A percentile compares a stretch with the other conserved stretches of the same genome.
Evolutionary conservation across 2,888 invertebrate species (phyloP).

Genomic region (Taenaris catops): DNA sequence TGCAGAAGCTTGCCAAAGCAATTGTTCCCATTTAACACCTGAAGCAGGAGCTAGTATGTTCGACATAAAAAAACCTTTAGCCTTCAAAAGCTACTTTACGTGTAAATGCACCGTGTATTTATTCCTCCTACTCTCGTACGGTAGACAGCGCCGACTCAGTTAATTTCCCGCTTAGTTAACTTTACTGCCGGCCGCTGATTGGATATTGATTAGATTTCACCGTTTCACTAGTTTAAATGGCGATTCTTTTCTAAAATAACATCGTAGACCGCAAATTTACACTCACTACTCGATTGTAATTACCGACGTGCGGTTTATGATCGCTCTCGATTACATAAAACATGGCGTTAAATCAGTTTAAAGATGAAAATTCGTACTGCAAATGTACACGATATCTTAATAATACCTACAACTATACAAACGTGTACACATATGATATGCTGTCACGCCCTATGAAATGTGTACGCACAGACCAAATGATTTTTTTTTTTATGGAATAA

Average conservation of each 20-base stretch:
- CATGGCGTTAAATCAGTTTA: conserved; percentile 52
- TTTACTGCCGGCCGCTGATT: conserved; percentile 69
- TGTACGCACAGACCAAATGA: too few relatives aligned
- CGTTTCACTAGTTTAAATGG: conserved; percentile 63
- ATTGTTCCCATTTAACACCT: too few relatives aligned
- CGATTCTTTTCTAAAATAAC: conserved; percentile 67
- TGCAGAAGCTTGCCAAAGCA: too few relatives aligned
- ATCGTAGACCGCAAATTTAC: conserved; percentile 68
- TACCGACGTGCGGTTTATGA: conserved; percentile 58
- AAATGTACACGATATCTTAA: too few relatives aligned
- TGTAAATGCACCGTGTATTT: neutral
- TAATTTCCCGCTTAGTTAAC: conserved; percentile 79
- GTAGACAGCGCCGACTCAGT: conserved; percentile 43
- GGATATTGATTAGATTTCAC: conserved; percentile 75
- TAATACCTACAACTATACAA: too few relatives aligned
- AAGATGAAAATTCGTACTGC: conserved; percentile 23
- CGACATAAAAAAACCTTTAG: too few relatives aligned
- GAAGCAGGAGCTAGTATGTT: too few relatives aligned
- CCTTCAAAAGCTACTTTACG: neutral
- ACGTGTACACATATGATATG: too few relatives aligned
- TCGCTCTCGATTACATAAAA: conserved; percentile 66
- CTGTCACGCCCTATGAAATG: too few relatives aligned
- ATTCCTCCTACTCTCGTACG: conserved; percentile 2
- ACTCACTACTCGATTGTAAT: conserved; percentile 70
- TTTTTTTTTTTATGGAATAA: too few relatives aligned